Conservation (phyloP, 2,113 vertebrate species). For the Globicephala melas region DNA sequence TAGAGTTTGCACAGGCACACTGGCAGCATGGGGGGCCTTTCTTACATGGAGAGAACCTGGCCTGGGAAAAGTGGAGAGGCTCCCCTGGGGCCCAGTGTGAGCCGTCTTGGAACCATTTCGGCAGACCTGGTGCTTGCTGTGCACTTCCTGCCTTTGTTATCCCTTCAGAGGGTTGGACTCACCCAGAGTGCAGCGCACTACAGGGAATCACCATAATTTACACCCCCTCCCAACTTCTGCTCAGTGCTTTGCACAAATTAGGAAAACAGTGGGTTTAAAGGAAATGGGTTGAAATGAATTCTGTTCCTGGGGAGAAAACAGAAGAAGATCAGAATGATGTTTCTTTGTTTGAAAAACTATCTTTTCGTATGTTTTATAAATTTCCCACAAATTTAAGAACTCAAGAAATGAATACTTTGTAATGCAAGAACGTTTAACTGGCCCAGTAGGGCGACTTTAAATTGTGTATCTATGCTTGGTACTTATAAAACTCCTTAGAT, state of each 20-base stretch:
- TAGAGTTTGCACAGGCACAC: not conserved
- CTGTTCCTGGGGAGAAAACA: not conserved
- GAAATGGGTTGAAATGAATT: not conserved
- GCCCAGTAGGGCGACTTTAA: not conserved
- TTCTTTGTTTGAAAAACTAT: not conserved
- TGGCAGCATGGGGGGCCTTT: not conserved
- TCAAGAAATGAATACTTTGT: not conserved
- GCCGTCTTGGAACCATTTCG: not conserved
- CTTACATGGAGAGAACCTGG: not conserved
- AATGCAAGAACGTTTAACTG: not conserved
- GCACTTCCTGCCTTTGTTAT: not conserved
- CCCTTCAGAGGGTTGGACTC: not conserved
- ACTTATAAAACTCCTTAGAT: not conserved
- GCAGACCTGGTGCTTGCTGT: not conserved
- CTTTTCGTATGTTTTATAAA: not conserved
- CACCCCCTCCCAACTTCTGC: not conserved
- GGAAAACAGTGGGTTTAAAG: not conserved
- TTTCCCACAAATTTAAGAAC: constrained; percentile 6
- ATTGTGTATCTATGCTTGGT: not conserved
- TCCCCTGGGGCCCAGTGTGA: not conserved
- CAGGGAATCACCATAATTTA: not conserved
- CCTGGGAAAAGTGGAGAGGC: not conserved
- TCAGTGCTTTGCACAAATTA: not conserved
- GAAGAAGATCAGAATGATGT: not conserved
- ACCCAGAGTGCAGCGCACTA: not conserved